Evolutionary conservation across 2,797 vertebrate genomes (phyloP).

Genomic region (Columba guinea): DNA sequence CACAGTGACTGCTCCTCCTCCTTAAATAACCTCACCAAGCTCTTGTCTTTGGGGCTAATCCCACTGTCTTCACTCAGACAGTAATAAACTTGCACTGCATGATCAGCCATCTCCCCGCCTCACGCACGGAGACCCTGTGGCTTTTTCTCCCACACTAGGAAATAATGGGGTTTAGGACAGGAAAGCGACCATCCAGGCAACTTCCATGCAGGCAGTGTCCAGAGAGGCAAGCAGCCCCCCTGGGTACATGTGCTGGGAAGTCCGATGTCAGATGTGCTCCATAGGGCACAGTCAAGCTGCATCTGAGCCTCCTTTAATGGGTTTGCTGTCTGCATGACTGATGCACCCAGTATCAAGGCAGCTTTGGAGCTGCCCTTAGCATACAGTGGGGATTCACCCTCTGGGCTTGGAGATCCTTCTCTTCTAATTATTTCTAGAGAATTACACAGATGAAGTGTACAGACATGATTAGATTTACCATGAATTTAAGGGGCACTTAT

Average conservation of each 20-base stretch:
- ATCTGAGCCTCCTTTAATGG: not conserved
- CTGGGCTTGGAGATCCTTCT: slow-evolving; percentile 31
- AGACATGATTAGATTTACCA: not conserved
- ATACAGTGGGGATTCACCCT: slow-evolving; percentile 1
- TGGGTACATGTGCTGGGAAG: not conserved
- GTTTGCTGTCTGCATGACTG: not conserved
- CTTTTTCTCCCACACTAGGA: not conserved
- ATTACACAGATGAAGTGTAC: slow-evolving; percentile 24
- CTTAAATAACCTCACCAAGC: not conserved
- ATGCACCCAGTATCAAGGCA: not conserved
- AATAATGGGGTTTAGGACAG: not conserved
- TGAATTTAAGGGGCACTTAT: not conserved
- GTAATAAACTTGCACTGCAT: not conserved
- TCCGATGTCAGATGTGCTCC: not conserved
- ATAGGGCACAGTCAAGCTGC: not conserved
- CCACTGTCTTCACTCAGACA: not conserved
- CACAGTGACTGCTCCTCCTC: not conserved
- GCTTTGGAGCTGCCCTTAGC: not conserved
- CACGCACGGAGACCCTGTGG: not conserved
- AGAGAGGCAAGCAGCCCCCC: not conserved
- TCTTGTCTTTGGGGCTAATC: not conserved
- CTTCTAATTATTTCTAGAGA: slow-evolving; percentile 55
- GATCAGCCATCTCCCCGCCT: not conserved
- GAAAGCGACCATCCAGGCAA: not conserved
- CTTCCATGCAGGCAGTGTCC: fast-evolving